Percentiles rank a stretch among this genome's conserved stretches.
Conservation (phyloP, 2,888 invertebrate species). For the Lissocephala sabroskyi region DNA sequence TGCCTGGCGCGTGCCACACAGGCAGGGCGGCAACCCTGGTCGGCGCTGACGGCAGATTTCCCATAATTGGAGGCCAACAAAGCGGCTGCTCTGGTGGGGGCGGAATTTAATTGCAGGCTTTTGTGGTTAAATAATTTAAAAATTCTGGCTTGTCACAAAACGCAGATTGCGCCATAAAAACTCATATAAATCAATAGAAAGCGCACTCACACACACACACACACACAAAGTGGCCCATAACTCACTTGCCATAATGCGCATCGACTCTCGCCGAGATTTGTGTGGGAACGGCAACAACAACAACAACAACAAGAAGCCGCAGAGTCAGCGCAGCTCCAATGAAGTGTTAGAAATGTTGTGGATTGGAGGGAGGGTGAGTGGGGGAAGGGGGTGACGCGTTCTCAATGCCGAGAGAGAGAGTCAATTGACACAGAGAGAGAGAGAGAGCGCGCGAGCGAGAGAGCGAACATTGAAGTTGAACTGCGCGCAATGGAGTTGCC, state of each 20-base stretch:
- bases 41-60: constrained; percentile 1
- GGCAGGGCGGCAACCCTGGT: constrained; percentile 32
- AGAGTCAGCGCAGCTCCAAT: constrained; percentile 53
- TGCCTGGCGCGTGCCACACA: constrained; percentile 48
- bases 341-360: constrained; percentile 55
- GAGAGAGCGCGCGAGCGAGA: constrained; percentile 26
- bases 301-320: constrained; percentile 26
- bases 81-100: constrained; percentile 6
- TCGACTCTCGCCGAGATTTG: constrained; percentile 61
- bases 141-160: constrained; percentile 19
- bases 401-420: constrained; percentile 8
- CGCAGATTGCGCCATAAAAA: constrained; percentile 55
- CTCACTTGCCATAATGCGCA: constrained; percentile 53
- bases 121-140: background rate
- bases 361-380: constrained; percentile 11
- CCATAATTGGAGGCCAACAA: constrained; percentile 19
- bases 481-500: too few relatives aligned
- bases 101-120: too few relatives aligned
- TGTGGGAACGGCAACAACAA: constrained; percentile 55
- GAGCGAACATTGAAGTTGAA: constrained; percentile 13
- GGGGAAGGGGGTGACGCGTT: too few relatives aligned
- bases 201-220: constrained; percentile 35
- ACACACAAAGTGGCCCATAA: constrained; percentile 33
- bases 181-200: constrained; percentile 69
- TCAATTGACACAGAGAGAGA: constrained; percentile 3